phyloP scores from a whole-genome alignment of 2,113 vertebrate species.

The Aegotheles bennettii region DNA sequence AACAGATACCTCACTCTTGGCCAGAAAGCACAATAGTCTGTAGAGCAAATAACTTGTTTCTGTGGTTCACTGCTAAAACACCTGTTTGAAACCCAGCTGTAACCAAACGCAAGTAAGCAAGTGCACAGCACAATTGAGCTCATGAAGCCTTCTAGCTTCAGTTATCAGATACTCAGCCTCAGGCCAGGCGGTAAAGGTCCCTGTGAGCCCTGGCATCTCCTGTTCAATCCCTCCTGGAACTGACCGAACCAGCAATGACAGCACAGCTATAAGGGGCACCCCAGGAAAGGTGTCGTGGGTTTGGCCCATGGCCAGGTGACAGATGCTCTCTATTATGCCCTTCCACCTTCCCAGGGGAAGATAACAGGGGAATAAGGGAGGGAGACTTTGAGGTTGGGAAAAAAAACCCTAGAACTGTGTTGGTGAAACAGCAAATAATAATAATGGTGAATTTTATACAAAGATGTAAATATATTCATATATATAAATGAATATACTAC shows the following conservation, averaged over 20 bases:
- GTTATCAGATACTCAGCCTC: neutral
- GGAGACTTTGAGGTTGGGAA: too few relatives aligned
- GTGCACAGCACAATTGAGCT: neutral
- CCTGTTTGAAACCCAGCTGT: neutral
- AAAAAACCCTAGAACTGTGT: too few relatives aligned
- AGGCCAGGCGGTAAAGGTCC: neutral
- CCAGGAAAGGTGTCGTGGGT: neutral
- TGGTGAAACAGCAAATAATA: too few relatives aligned
- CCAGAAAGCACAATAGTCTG: neutral
- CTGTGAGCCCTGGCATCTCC: neutral
- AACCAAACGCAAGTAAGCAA: neutral
- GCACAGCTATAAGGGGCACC: neutral
- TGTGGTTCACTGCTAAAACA: neutral
- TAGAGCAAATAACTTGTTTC: neutral
- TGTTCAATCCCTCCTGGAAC: neutral
- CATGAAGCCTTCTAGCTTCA: neutral
- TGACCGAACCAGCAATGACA: neutral
- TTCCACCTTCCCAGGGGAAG: too few relatives aligned
- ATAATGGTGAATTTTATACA: too few relatives aligned
- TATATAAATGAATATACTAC: too few relatives aligned
- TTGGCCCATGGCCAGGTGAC: too few relatives aligned
- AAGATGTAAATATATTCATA: too few relatives aligned
- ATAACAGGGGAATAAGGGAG: too few relatives aligned
- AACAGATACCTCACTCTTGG: neutral
- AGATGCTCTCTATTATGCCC: too few relatives aligned